Evolutionary conservation across 2,113 vertebrate genomes (phyloP).

Genomic region (Eolophus roseicapilla): DNA sequence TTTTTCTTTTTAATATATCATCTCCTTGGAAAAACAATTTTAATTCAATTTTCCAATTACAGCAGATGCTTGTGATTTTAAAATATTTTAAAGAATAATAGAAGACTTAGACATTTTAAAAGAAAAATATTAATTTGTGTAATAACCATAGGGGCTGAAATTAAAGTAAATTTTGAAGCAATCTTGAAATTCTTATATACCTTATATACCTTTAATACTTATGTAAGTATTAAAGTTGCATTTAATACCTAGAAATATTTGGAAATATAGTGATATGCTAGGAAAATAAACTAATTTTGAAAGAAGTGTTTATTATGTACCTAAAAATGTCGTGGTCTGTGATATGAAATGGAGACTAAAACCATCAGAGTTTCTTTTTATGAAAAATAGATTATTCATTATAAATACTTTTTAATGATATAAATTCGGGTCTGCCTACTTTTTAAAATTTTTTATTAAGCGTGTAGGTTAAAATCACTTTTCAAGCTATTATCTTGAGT

Average conservation of each 20-base stretch:
- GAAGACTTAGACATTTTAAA: background rate
- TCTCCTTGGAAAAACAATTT: background rate
- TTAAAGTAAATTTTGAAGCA: background rate
- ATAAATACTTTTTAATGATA: background rate
- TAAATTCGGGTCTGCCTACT: background rate
- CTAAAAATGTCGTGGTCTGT: background rate
- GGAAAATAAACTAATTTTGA: background rate
- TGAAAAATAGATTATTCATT: background rate
- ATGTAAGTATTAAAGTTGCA: background rate
- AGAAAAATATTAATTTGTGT: background rate
- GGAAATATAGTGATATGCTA: background rate
- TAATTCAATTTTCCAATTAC: background rate
- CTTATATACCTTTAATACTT: background rate
- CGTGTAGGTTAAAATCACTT: background rate
- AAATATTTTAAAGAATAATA: background rate
- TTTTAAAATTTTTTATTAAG: background rate
- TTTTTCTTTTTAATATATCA: background rate
- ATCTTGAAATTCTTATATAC: background rate
- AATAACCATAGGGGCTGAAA: background rate
- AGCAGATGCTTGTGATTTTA: slow-evolving; percentile 11
- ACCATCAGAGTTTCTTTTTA: background rate
- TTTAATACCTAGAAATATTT: slow-evolving; percentile 3
- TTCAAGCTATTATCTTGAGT: background rate
- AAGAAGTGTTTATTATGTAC: background rate
- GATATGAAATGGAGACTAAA: background rate